Base-by-base conservation (phyloP, 23 tunicate species). In the Halocynthia roretzi region DNA sequence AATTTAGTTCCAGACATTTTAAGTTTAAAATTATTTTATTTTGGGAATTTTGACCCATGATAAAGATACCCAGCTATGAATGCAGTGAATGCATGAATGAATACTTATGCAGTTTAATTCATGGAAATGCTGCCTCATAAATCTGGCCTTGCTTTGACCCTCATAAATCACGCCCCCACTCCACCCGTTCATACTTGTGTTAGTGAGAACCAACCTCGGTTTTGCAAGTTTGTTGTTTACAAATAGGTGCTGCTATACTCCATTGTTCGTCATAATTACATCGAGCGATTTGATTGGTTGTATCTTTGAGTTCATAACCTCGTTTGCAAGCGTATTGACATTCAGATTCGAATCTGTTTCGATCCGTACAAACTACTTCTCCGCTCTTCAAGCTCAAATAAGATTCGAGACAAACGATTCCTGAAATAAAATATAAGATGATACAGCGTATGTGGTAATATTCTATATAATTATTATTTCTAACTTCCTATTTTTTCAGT, bases 251-350 rank as follows among this genome's bases (percentile, higher is more conserved):
- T 49, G 52, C 68, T 5, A 66, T 56, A 17, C 82, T 53, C 94
- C 94, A 87, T 15, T 63, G 40, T 52, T 72, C 78, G 40, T 67
- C 76, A 6, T 52, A 77, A 9, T n/a, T 56, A 56, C 92, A 86
- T 12, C 52, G 53, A 5, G 92, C 82, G n/a, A 52, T 7, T 10
- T 75, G 50, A 18, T 11, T n/a, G 18, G 61, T 60, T 9, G 69
- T 11, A 58, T 22, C 62, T 22, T 14, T 56, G 61, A 81, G 61
- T 63, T 72, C 78, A 63, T 62, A 87, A 9, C 87, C 81, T 6
- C 80, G 60, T 11, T 82, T 31, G 71, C 94, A 87, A 12, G 57
- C 60, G 74, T 44, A 87, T 22, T 77, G 72, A 56, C 94, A 87
- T 71, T 77, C 80, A 12, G 94, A 87, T 8, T 71, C 82, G 69